A percentile compares a stretch with the other conserved stretches of the same genome.
Conservation (phyloP, 2,888 invertebrate species). For the Acanthosepion lycidas region DNA sequence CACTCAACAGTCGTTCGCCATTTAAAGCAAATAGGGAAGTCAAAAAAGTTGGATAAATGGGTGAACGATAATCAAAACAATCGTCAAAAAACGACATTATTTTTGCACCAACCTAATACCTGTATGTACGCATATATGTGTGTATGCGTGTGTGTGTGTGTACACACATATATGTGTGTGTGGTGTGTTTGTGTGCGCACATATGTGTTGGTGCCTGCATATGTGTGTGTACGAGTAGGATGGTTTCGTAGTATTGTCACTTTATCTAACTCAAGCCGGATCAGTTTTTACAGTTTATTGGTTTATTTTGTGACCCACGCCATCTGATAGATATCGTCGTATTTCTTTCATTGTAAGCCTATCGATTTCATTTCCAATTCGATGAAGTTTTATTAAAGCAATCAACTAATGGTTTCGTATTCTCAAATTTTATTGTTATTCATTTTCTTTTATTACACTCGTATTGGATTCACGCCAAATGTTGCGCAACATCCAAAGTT, state of each 20-base stretch:
- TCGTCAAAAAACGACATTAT: too few species aligned
- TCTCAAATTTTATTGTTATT: not conserved
- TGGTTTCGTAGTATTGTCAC: too few species aligned
- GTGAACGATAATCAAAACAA: too few species aligned
- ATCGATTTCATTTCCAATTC: conserved; percentile 13
- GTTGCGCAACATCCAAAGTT: not conserved
- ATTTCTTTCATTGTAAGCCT: not conserved
- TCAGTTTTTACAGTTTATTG: not conserved
- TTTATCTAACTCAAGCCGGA: too few species aligned
- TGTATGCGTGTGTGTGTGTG: not conserved
- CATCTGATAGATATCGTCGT: not conserved
- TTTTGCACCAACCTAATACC: too few species aligned
- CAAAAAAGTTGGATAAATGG: too few species aligned
- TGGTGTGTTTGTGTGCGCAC: not conserved
- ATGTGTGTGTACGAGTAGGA: not conserved
- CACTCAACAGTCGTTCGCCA: too few species aligned
- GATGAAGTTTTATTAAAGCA: conserved; percentile 5
- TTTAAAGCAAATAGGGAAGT: too few species aligned
- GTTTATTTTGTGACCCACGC: not conserved
- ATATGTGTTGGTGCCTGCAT: not conserved
- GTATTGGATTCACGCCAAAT: not conserved
- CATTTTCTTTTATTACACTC: not conserved
- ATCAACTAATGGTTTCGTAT: not conserved
- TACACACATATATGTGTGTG: not conserved
- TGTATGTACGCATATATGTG: not conserved